Evolutionary conservation across 2,888 invertebrate genomes (phyloP), one percentile per base, ranked within the genome.

Genomic region (Trichacis sp.): DNA sequence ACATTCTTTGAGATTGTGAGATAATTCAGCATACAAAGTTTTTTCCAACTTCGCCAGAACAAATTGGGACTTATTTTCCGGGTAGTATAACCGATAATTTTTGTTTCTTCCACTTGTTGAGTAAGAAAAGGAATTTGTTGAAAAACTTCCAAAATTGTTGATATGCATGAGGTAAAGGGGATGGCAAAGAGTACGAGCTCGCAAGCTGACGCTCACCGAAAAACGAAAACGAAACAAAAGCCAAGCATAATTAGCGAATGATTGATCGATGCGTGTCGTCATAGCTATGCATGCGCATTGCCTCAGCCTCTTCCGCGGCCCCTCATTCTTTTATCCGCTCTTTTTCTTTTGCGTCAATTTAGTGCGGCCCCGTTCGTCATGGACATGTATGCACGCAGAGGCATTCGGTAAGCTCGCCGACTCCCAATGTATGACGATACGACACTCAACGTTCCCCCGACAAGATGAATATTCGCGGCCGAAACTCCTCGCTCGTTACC

Each of bases 211-310:
- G n/a, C 8, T 62, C 68, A 63, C 72, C 74, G 77, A 77, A 77
- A 78, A 81, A 51, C 51, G 42, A 51, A 42, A 51, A 51, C 20
- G 29, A 81, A 82, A 81, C 80, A 80, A 82, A 79, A 79, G 78
- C 76, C 78, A 76, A 73, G 79, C 82, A 82, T 82, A 82, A 82
- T 82, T 82, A 82, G 77, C 77, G 80, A 81, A 82, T 82, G 82
- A 82, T 82, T 82, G 82, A 82, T 82, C 79, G 82, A 82, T 81
- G 82, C 77, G 77, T 77, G 77, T 81, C 78, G 75, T 74, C 74
- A 68, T 69, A 78, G 80, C 79, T 77, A 78, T 79, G 80, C 78
- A 77, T 77, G 78, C 77, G 76, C 77, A 77, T 77, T 78, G 74
- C 56, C 58, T 51, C 14, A 43, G 40, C 47, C 57, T 49, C 57